Conservation (phyloP, 2,888 invertebrate species). For the Trisateles emortualis region DNA sequence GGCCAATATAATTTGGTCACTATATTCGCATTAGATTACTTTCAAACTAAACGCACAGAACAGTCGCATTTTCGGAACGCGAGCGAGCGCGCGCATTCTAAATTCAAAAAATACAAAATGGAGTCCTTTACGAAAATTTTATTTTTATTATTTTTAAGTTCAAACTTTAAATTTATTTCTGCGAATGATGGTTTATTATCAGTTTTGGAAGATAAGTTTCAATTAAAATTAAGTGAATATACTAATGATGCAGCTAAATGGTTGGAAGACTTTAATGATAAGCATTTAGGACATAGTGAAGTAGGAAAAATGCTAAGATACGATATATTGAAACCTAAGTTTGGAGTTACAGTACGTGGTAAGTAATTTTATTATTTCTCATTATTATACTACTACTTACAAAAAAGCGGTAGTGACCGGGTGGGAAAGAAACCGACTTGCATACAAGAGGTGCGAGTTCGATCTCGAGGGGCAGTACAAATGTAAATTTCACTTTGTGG, state of each 20-base stretch:
- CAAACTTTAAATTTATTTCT: slow-evolving; percentile 16
- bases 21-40: slow-evolving; percentile 5
- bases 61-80: slow-evolving; percentile 54
- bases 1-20: slow-evolving; percentile 1
- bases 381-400: too few species aligned
- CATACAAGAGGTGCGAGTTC: too few species aligned
- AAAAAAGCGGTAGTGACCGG: too few species aligned
- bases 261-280: slow-evolving; percentile 71
- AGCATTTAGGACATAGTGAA: slow-evolving; percentile 62
- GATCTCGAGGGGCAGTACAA: too few species aligned
- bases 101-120: slow-evolving; percentile 51
- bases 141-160: slow-evolving; percentile 27
- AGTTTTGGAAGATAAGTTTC: slow-evolving; percentile 56
- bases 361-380: slow-evolving; percentile 42
- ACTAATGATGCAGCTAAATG: slow-evolving; percentile 48
- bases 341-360: slow-evolving; percentile 51
- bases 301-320: slow-evolving; percentile 68
- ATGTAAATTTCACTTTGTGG: too few species aligned
- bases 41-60: slow-evolving; percentile 12
- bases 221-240: slow-evolving; percentile 57
- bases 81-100: slow-evolving; percentile 49
- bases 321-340: slow-evolving; percentile 64
- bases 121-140: slow-evolving; percentile 19
- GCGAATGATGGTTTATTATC: slow-evolving; percentile 35
- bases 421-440: too few species aligned